phyloP scores from a whole-genome alignment of 2,888 invertebrate species.

The Drosophila anceps region DNA sequence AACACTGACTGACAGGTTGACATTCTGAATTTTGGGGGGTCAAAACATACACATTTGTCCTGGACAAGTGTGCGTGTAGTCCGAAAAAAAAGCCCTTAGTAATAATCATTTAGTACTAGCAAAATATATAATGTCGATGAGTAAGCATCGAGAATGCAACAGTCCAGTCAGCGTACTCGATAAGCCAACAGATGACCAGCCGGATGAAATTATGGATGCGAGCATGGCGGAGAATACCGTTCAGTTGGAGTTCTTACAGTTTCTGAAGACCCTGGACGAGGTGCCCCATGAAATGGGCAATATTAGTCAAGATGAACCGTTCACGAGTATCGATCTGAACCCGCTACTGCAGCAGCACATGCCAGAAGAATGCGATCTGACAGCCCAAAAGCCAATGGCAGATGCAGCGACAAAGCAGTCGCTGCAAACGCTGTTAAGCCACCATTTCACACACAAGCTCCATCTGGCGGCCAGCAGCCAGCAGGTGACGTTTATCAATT shows the following conservation, averaged over 20 bases:
- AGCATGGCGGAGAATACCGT: neutral
- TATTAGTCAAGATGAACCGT: conserved; percentile 1
- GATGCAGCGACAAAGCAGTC: neutral
- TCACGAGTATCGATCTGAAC: neutral
- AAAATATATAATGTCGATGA: conserved; percentile 13
- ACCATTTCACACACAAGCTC: conserved; percentile 48
- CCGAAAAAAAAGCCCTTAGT: conserved; percentile 2
- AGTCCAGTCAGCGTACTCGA: neutral
- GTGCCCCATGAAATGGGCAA: conserved; percentile 2
- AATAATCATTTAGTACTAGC: neutral
- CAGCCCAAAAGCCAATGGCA: no score
- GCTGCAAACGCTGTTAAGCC: neutral
- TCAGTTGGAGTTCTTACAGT: conserved; percentile 33
- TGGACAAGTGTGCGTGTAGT: conserved; percentile 22
- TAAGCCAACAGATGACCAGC: conserved; percentile 8
- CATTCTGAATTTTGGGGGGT: conserved; percentile 27
- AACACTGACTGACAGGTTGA: conserved; percentile 36
- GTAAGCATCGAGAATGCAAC: conserved; percentile 8
- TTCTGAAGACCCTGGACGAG: conserved; percentile 19
- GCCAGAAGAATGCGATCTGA: neutral
- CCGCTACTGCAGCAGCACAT: neutral
- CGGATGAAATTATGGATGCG: neutral
- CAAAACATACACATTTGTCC: conserved; percentile 12
- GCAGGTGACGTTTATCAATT: conserved; percentile 28
- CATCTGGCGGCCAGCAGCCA: conserved; percentile 41